Evolutionary conservation across 2,797 vertebrate genomes (phyloP).

Genomic region (Danio choprae): DNA sequence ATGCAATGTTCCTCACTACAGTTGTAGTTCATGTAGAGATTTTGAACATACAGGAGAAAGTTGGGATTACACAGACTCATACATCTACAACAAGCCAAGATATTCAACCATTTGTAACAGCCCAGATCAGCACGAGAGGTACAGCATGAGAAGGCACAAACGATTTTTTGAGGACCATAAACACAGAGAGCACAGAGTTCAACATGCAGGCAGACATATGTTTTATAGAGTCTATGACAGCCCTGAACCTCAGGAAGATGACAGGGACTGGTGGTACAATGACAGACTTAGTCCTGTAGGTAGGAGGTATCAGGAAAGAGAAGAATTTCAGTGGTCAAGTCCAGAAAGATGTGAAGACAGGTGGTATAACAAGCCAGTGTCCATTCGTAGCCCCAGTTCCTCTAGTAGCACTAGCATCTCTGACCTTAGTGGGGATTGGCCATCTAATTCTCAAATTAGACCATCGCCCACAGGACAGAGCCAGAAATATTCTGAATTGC

Average conservation of each 20-base stretch:
- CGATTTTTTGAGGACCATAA: conserved; percentile 50
- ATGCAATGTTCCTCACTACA: conserved; percentile 49
- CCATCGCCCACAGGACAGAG: conserved; percentile 39
- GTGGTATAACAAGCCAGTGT: conserved; percentile 58
- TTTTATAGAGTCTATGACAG: conserved; percentile 70
- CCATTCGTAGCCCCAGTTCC: conserved; percentile 73
- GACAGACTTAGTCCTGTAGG: conserved; percentile 63
- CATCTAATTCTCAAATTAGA: conserved; percentile 69
- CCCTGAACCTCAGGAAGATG: conserved; percentile 59
- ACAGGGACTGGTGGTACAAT: conserved; percentile 63
- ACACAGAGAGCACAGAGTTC: conserved; percentile 62
- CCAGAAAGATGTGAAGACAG: conserved; percentile 64
- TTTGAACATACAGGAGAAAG: conserved; percentile 75
- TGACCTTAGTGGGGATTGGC: conserved; percentile 78
- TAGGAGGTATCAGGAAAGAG: conserved; percentile 58
- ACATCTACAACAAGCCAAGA: conserved; percentile 79
- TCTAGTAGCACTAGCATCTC: conserved; percentile 76
- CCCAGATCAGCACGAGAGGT: conserved; percentile 62
- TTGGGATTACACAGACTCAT: conserved; percentile 74
- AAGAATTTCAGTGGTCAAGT: conserved; percentile 57
- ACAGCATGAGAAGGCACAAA: conserved; percentile 44
- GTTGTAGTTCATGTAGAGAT: conserved; percentile 69
- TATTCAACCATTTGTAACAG: conserved; percentile 63
- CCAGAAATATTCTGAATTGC: conserved; percentile 36
- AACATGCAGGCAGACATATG: conserved; percentile 49